A percentile compares a stretch with the other conserved stretches of the same genome.
Evolutionary conservation across 2,113 vertebrate species (phyloP).

Genomic region (Anoura caudifer): DNA sequence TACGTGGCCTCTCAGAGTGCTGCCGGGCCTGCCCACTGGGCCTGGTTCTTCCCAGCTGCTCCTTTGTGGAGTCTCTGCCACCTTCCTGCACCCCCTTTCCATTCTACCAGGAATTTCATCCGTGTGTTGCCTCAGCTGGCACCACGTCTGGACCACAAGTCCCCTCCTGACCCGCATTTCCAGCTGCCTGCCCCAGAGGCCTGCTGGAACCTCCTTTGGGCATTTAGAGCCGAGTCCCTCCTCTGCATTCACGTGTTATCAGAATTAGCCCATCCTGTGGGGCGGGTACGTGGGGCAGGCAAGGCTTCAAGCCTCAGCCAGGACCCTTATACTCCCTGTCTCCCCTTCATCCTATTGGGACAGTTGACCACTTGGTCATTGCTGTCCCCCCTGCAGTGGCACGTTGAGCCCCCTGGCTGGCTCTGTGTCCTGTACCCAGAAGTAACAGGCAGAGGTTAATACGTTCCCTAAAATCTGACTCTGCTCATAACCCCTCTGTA

Average conservation of each 20-base stretch:
- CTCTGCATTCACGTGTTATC: not conserved
- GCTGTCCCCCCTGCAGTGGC: not conserved
- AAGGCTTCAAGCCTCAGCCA: not conserved
- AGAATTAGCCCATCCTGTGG: not conserved
- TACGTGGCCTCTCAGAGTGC: not conserved
- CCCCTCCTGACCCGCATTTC: not conserved
- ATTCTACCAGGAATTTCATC: not conserved
- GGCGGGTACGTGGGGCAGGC: not conserved
- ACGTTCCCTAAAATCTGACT: not conserved
- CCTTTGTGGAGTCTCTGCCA: not conserved
- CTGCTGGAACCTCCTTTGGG: too few species aligned
- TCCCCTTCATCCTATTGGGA: too few species aligned
- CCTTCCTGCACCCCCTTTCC: not conserved
- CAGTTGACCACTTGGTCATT: fast-evolving
- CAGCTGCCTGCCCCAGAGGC: not conserved
- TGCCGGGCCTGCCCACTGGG: too few species aligned
- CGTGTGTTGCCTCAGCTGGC: not conserved
- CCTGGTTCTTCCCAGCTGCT: not conserved
- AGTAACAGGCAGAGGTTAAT: not conserved
- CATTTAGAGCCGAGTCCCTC: not conserved
- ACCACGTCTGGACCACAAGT: not conserved
- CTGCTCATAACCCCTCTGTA: not conserved
- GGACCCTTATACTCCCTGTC: not conserved
- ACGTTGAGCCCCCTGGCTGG: fast-evolving
- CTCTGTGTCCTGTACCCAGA: not conserved